Evolutionary conservation across 2,797 vertebrate species (phyloP).

Genomic region (Percopsis omiscomaycus): DNA sequence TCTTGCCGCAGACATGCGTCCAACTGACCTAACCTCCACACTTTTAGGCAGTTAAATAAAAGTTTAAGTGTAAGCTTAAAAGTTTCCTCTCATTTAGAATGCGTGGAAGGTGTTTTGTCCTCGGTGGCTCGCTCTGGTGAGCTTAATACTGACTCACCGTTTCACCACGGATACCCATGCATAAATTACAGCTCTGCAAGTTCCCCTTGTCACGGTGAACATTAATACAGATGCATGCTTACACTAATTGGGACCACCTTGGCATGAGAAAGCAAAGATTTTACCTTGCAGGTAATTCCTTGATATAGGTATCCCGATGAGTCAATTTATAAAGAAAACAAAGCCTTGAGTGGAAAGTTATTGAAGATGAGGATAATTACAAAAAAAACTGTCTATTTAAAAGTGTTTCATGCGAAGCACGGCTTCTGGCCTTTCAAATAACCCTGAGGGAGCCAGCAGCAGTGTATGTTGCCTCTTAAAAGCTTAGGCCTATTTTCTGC

Average conservation of each 20-base stretch:
- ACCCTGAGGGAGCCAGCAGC: conserved; percentile 34
- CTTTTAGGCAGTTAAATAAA: conserved; percentile 62
- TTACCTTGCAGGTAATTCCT: conserved; percentile 40
- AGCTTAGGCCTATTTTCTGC: conserved; percentile 61
- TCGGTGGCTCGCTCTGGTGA: conserved; percentile 59
- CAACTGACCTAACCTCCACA: conserved; percentile 51
- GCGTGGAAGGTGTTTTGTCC: conserved; percentile 61
- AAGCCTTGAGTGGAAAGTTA: conserved; percentile 32
- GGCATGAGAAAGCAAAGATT: conserved; percentile 39
- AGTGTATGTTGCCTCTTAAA: conserved; percentile 43
- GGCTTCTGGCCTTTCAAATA: conserved; percentile 41
- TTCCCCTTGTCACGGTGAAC: conserved; percentile 41
- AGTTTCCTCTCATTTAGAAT: conserved; percentile 57
- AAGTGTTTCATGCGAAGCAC: conserved; percentile 60
- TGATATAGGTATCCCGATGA: conserved; percentile 22
- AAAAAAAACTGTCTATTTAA: conserved; percentile 47
- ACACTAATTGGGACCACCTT: conserved; percentile 20
- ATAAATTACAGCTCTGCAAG: conserved; percentile 53
- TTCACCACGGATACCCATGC: conserved; percentile 43
- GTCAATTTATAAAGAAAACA: conserved; percentile 40
- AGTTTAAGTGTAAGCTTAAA: conserved; percentile 59
- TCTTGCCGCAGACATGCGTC: conserved; percentile 39
- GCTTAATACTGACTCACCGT: conserved; percentile 40
- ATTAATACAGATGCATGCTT: conserved; percentile 25
- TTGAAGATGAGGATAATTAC: conserved; percentile 36